Percentiles rank a stretch among this genome's conserved stretches.
phyloP scores from a whole-genome alignment of 2,113 vertebrate genomes.

The Glaucomys volans region DNA sequence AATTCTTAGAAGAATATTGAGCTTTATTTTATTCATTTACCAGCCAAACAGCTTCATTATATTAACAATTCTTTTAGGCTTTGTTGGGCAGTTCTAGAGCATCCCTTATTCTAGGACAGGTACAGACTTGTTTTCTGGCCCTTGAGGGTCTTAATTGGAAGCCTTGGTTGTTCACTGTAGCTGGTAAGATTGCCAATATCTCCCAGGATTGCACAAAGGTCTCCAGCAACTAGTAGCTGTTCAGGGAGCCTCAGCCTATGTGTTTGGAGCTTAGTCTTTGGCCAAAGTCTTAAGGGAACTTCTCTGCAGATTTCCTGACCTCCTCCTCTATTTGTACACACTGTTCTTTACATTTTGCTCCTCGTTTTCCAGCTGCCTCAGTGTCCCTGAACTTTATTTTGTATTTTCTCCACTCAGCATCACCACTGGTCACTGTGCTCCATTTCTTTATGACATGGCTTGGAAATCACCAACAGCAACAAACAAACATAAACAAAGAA shows the following conservation, averaged over 20 bases:
- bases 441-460: background rate
- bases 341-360: background rate
- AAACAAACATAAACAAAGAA: background rate
- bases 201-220: background rate
- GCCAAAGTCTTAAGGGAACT: background rate
- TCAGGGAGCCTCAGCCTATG: background rate
- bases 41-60: background rate
- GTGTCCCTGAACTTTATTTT: background rate
- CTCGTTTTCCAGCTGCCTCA: background rate
- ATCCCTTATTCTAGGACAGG: background rate
- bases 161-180: background rate
- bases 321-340: background rate
- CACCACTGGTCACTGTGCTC: background rate
- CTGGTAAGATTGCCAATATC: background rate
- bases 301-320: background rate
- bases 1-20: background rate
- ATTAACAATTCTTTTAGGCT: background rate
- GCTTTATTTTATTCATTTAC: background rate
- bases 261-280: background rate
- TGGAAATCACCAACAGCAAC: background rate
- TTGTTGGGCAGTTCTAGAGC: background rate
- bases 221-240: background rate
- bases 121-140: background rate
- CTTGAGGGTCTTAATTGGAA: background rate
- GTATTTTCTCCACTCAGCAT: background rate